These are phyloP conservation scores for Sesia apiformis DNA, from an alignment of 2,888 invertebrate genomes.

Conservation along the genomic window DNA sequence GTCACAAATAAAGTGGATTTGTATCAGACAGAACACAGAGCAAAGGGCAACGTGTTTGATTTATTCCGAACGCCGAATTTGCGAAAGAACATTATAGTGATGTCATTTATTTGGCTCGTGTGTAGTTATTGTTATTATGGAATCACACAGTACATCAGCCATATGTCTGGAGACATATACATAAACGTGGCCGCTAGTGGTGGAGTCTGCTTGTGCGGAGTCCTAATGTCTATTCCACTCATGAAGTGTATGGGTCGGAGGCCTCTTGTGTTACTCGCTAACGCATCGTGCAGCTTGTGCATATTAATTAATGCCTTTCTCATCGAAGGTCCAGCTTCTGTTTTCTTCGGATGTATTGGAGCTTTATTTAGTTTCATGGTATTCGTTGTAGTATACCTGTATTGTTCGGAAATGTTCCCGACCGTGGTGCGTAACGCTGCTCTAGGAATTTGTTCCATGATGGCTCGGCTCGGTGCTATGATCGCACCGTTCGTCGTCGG, in stretches of 20 bases:
- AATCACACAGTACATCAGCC: conserved; percentile 84
- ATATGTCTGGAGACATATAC: conserved; percentile 84
- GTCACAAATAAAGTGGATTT: conserved; percentile 48
- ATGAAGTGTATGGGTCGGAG: conserved; percentile 78
- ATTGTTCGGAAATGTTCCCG: conserved; percentile 89
- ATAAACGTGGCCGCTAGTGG: conserved; percentile 85
- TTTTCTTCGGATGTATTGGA: conserved; percentile 79
- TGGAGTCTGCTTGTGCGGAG: conserved; percentile 70
- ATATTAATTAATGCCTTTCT: conserved; percentile 76
- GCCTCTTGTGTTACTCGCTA: conserved; percentile 74
- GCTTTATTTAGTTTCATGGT: conserved; percentile 85
- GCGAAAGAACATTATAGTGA: conserved; percentile 78
- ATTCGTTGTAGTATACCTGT: conserved; percentile 87
- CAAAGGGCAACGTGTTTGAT: conserved; percentile 69
- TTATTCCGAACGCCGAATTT: conserved; percentile 79
- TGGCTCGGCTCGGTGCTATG: conserved; percentile 89
- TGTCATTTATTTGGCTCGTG: conserved; percentile 84
- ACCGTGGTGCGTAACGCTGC: conserved; percentile 90
- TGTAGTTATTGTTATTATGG: conserved; percentile 85
- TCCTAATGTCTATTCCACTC: conserved; percentile 75
- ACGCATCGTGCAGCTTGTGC: conserved; percentile 72
- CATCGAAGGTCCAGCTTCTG: conserved; percentile 51
- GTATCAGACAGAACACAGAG: conserved; percentile 27
- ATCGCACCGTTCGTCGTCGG: conserved; percentile 85
- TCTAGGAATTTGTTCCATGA: conserved; percentile 88